Conservation (phyloP, 2,113 vertebrate species). For the Theristicus caerulescens region DNA sequence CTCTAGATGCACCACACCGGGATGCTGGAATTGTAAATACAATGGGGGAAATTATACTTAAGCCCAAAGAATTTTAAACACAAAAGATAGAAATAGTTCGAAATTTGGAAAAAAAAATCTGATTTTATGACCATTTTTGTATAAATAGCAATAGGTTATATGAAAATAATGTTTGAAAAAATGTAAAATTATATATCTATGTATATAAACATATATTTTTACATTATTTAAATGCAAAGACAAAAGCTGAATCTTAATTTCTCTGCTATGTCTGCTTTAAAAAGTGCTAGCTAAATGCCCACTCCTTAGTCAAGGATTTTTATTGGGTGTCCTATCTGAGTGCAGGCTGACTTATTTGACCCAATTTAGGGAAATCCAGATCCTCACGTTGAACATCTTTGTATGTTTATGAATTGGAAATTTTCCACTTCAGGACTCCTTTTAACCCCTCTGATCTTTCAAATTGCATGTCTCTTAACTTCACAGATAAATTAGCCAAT, state of each 20-base stretch:
- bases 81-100: neutral
- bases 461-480: neutral
- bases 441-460: conserved; percentile 58
- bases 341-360: neutral
- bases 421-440: conserved; percentile 36
- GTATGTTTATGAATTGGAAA: conserved; percentile 36
- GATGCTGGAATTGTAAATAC: neutral
- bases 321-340: neutral
- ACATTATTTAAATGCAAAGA: neutral
- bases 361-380: neutral
- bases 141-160: neutral
- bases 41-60: neutral
- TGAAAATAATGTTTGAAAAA: neutral
- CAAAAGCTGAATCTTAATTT: neutral
- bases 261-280: neutral
- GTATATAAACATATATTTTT: neutral
- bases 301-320: neutral
- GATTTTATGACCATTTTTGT: neutral
- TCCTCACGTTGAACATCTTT: neutral
- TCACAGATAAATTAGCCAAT: conserved; percentile 28
- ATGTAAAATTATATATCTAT: too few species aligned
- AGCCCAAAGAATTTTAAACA: neutral
- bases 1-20: neutral
- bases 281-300: neutral
- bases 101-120: neutral